Conservation (phyloP, 92 coral and sea anemone genomes). For the Parazoanthus darwini region DNA sequence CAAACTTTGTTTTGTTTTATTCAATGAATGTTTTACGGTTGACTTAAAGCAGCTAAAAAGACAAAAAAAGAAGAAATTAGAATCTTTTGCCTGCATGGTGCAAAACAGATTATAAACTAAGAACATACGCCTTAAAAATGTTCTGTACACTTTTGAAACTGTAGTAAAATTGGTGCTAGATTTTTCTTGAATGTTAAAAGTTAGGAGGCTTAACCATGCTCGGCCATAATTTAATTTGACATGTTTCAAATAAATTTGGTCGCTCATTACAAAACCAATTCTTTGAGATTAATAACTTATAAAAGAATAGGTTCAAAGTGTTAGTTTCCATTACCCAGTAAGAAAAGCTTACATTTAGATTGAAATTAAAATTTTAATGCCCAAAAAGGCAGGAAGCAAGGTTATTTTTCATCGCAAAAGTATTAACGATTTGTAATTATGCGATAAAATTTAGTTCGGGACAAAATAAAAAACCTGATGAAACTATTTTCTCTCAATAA, state of each 20-base stretch:
- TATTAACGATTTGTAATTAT: slow-evolving; percentile 32
- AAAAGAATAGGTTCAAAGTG: slow-evolving; percentile 29
- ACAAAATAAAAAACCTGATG: background rate
- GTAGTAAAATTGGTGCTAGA: background rate
- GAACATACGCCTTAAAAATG: background rate
- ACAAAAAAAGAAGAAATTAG: slow-evolving; percentile 12
- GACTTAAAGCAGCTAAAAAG: background rate
- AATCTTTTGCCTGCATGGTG: background rate
- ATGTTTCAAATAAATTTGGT: slow-evolving; percentile 26
- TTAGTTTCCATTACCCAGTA: slow-evolving; percentile 26
- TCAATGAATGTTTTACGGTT: slow-evolving; percentile 8
- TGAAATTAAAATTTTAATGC: slow-evolving; percentile 21
- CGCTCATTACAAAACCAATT: slow-evolving; percentile 36
- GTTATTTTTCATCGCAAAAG: background rate
- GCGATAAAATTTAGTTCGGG: slow-evolving; percentile 12
- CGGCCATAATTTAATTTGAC: slow-evolving; percentile 44
- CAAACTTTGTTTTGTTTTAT: slow-evolving; percentile 35
- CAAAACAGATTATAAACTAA: background rate
- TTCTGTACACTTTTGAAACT: slow-evolving; percentile 15
- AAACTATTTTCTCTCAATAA: background rate
- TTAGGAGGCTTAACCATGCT: background rate
- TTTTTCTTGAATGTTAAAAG: background rate
- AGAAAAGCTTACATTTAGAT: background rate
- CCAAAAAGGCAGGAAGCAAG: slow-evolving; percentile 20
- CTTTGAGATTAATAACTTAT: slow-evolving; percentile 28